Evolutionary conservation across 2,797 vertebrate species (phyloP).

Genomic region (Tenualosa thibaudeaui): DNA sequence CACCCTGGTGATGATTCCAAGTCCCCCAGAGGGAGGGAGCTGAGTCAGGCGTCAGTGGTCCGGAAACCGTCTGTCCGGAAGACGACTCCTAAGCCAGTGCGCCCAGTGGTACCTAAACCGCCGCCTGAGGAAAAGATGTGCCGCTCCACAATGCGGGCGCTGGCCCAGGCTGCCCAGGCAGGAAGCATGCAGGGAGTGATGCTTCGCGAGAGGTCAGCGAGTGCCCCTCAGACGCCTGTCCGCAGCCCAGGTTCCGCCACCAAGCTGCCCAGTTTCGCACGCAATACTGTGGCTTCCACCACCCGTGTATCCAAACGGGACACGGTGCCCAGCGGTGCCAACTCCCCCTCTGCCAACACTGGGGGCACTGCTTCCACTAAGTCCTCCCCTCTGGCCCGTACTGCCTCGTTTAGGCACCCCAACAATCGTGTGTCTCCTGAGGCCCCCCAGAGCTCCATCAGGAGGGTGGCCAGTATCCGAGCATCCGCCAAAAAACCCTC

Average conservation of each 20-base stretch:
- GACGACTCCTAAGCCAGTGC: constrained; percentile 69
- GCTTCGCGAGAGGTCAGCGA: constrained; percentile 48
- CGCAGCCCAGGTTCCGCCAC: constrained; percentile 54
- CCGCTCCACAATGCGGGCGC: constrained; percentile 61
- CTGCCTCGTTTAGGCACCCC: constrained; percentile 72
- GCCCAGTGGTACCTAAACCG: constrained; percentile 61
- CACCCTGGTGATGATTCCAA: constrained; percentile 69
- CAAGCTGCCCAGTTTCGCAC: constrained; percentile 75
- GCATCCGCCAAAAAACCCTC: constrained; percentile 45
- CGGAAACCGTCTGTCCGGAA: constrained; percentile 64
- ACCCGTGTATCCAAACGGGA: constrained; percentile 59
- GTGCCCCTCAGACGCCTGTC: constrained; percentile 60
- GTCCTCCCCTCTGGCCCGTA: constrained; percentile 39
- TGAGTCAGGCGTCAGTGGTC: constrained; percentile 35
- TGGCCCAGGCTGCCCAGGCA: constrained; percentile 47
- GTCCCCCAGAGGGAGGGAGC: constrained; percentile 45
- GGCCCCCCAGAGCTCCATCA: constrained; percentile 68
- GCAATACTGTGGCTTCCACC: constrained; percentile 80
- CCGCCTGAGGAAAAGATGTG: constrained; percentile 82
- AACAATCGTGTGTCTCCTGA: constrained; percentile 53
- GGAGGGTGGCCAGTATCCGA: constrained; percentile 50
- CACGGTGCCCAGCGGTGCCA: not conserved
- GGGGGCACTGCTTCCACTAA: constrained; percentile 6
- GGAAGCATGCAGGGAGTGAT: not conserved
- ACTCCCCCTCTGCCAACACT: not conserved